Evolutionary conservation across 2,888 invertebrate genomes (phyloP).

Genomic region (Eucriotettix oculatus): DNA sequence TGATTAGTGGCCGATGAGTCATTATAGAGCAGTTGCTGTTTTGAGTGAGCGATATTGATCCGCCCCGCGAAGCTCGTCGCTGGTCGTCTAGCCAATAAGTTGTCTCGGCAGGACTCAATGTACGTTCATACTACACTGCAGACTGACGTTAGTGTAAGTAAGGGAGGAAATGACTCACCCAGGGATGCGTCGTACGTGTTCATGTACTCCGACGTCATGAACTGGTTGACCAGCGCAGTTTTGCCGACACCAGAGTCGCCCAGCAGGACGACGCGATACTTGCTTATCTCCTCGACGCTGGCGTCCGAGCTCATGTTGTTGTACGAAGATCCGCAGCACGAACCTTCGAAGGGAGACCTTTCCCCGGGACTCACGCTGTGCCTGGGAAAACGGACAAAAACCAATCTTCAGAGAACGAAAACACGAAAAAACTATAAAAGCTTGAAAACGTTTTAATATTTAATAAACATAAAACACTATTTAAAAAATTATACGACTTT

Average conservation of each 20-base stretch:
- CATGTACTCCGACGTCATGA: constrained; percentile 92
- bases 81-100: too few relatives aligned
- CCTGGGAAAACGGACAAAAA: constrained; percentile 8
- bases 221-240: constrained; percentile 77
- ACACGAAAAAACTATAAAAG: too few relatives aligned
- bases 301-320: constrained; percentile 43
- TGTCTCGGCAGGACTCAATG: too few relatives aligned
- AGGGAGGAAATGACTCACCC: constrained; percentile 38
- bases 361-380: constrained; percentile 34
- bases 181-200: constrained; percentile 85
- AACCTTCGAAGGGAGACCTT: constrained; percentile 71
- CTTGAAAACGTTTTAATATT: too few relatives aligned
- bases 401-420: not conserved
- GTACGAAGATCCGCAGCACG: constrained; percentile 67
- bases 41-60: too few relatives aligned
- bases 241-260: constrained; percentile 82
- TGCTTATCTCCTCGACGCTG: constrained; percentile 44
- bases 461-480: too few relatives aligned
- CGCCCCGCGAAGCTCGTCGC: too few relatives aligned
- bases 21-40: too few relatives aligned
- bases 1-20: too few relatives aligned
- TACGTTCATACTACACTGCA: not conserved
- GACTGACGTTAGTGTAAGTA: not conserved
- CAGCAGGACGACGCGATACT: constrained; percentile 67
- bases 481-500: too few relatives aligned